Evolutionary conservation across 2,888 invertebrate species (phyloP), one percentile per base, ranked within the genome.

Genomic region (Boloria euphrosyne): DNA sequence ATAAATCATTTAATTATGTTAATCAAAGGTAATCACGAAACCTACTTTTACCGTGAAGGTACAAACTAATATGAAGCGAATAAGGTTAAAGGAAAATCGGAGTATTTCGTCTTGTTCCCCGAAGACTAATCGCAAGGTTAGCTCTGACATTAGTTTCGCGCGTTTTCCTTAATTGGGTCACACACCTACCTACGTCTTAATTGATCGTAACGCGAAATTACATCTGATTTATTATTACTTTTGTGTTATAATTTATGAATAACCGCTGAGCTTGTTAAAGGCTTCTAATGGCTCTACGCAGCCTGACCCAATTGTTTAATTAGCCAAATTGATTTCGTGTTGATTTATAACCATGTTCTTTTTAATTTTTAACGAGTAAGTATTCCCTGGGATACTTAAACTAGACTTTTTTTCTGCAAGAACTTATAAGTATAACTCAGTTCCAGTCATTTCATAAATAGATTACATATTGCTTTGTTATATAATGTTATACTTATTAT

Each of bases 111-210:
- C 80, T 81, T 78, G 76, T 72, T 80, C 83, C 81, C 80, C 70
- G 49, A 81, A 79, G 82, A 78, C 79, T 86, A 86, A 86, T 87
- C 86, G 78, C 81, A 81, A 82, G 83, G 81, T 80, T 80, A 79
- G 79, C 80, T 80, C 80, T 81, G 79, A 81, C 85, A 85, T 85
- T 86, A 87, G 87, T 84, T 83, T 80, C 78, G 79, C 78, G 80
- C 79, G 79, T 78, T 79, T 38, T 80, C 78, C 76, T 78, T 87
- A 90, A 89, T 91, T 90, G 89, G 90, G 89, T 90, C 88, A 82
- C 86, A 84, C 54, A 67, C 71, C 70, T 70, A 71, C 68, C 70
- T 50, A 64, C 73, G 74, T 70, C 75, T 79, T 86, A 89, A 89
- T 88, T 88, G 87, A 87, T 84, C 77, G 79, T 80, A 80, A 79